Base-by-base conservation (phyloP, 2,888 invertebrate genomes). In the Melieria crassipennis region DNA sequence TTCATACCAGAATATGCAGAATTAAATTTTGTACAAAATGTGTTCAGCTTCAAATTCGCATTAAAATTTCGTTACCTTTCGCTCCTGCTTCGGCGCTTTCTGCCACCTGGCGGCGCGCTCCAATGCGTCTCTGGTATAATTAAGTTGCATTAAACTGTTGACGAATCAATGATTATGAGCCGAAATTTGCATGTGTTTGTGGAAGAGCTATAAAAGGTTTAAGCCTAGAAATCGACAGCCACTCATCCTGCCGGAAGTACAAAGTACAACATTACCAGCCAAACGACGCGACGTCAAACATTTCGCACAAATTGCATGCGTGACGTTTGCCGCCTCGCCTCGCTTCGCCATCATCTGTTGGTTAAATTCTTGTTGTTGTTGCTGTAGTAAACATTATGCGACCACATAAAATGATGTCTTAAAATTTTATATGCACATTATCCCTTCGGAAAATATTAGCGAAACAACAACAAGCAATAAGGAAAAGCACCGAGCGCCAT, bases 381-480 rank as follows among this genome's bases (percentile, higher is more conserved):
- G 58, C 52, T 48, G 61, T 56, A 64, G 65, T 72, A 68, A 72
- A 72, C 61, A 69, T 72, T 56, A 48, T 30, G 30, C 30, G 65
- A 68, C 52, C 71, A 47, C 64, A 70, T 69, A 70, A 70, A 73
- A 75, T 62, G 76, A 76, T 77, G 78, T 81, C 81, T 80, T 83
- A 79, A 83, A 83, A 81, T 80, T 82, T 83, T 80, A 84, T 82
- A 78, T 78, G 71, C 78, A 78, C 79, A 82, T 81, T 80, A 80
- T 79, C 78, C 80, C 73, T 73, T 75, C 72, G 66, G 68, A 72
- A 66, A 72, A 72, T 72, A 72, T 73, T 70, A 69, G 66, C 73
- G 42, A 65, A 60, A 30, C 13, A 66, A 65, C 10, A 58, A 64
- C 66, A 70, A 67, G 45, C 48, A 56, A 66, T 57, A 55, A 62